phyloP scores from a whole-genome alignment of 1,140 invertebrate genomes.

The Adelges cooleyi region DNA sequence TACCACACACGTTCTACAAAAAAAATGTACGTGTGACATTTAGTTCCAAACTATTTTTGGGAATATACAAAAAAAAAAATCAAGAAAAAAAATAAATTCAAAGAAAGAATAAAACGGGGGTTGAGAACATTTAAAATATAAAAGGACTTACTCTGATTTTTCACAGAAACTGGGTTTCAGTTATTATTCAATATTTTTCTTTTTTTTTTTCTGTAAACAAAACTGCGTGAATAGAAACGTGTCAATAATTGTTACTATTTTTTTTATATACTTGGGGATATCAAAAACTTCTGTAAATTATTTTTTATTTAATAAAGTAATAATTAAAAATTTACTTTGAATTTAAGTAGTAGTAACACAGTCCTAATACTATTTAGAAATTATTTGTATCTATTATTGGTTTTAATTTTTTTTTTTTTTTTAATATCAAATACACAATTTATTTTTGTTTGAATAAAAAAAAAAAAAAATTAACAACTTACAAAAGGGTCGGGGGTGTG shows the following conservation, averaged over 20 bases:
- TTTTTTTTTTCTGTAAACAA: conserved; percentile 25
- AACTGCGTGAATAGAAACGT: conserved; percentile 23
- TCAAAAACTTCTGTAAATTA: conserved; percentile 12
- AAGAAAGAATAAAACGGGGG: conserved; percentile 23
- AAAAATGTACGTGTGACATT: conserved; percentile 27
- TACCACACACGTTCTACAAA: conserved; percentile 28
- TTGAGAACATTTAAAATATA: conserved; percentile 19
- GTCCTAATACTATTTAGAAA: conserved; percentile 13
- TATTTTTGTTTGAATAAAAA: neutral
- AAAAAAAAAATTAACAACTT: conserved; percentile 20
- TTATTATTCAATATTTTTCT: conserved; percentile 25
- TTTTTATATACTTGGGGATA: neutral
- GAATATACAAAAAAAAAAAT: conserved; percentile 27
- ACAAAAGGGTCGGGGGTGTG: conserved; percentile 27
- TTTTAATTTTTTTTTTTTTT: conserved; percentile 10
- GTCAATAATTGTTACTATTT: neutral
- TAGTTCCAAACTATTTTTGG: conserved; percentile 24
- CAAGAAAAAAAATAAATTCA: conserved; percentile 22
- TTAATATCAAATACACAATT: conserved; percentile 13
- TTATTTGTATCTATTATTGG: too few species aligned
- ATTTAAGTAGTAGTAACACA: neutral
- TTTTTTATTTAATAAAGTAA: neutral
- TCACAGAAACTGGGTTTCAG: conserved; percentile 27
- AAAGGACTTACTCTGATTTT: conserved; percentile 29
- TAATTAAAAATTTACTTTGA: neutral